These are phyloP conservation scores for Halcyon badia DNA, from an alignment of 2,797 vertebrate genomes.

Conservation along the genomic window DNA sequence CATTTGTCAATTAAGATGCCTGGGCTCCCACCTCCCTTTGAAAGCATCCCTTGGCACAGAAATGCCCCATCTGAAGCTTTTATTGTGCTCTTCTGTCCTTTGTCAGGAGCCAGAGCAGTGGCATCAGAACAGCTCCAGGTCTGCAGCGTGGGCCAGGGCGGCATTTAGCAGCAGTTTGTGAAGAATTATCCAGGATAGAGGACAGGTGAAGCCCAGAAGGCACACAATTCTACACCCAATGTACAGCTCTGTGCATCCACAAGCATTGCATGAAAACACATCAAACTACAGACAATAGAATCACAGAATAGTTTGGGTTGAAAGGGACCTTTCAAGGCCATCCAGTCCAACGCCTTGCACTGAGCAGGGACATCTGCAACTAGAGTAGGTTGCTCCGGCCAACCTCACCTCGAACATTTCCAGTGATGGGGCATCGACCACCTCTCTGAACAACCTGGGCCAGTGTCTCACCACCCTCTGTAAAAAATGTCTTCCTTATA, in stretches of 20 bases:
- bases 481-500: background rate
- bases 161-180: background rate
- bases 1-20: background rate
- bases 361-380: background rate
- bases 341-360: background rate
- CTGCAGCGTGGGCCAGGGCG: fast-evolving
- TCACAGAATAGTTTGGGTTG: background rate
- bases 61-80: background rate
- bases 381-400: background rate
- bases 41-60: background rate
- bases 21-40: background rate
- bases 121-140: background rate
- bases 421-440: background rate
- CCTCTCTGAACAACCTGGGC: background rate
- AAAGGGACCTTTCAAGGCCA: background rate
- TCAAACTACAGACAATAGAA: background rate
- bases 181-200: background rate
- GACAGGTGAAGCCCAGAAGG: background rate
- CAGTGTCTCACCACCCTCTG: background rate
- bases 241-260: background rate
- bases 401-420: background rate
- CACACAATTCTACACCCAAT: background rate
- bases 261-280: background rate
- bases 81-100: background rate
- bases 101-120: background rate